Evolutionary conservation across 2,797 vertebrate genomes (phyloP), one percentile per base, ranked within the genome.

Genomic region (Allobates femoralis): DNA sequence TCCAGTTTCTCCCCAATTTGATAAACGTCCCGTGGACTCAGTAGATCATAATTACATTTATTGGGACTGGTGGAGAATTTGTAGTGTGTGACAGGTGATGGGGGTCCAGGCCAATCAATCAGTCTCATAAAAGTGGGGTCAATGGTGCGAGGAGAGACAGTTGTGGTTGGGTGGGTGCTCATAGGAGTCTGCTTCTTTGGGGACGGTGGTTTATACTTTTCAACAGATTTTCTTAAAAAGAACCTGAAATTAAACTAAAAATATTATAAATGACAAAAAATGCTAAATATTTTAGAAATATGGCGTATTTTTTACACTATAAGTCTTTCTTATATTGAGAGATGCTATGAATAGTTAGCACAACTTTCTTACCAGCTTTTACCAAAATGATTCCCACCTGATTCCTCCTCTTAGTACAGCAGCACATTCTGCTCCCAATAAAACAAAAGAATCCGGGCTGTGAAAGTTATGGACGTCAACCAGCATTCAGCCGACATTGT

Each of bases 1-100:
- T 87, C 79, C 34, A 92, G n/a, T 11, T 30, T 74, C 66, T 81
- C 66, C 18, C 92, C 91, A 51, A 92, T 79, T 26, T 8, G 23
- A n/a, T 91, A 90, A n/a, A 5, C 88, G 64, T 56, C 15, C 64
- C 81, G 83, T 21, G 60, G 28, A 28, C 16, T 79, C 23, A 67
- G 23, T 8, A 85, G 21, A 2, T 58, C 5, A 34, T 69, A 85
- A 5, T 56, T 18, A 79, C 46, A 53, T n/a, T 84, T 89, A 16
- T 32, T 15, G 53, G 71, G 89, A 30, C 85, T 90, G 28, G 88
- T 91, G 46, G 86, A 85, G 3, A 67, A 37, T 1, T 8, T 56
- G 26, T 19, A 69, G 10, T 85, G 12, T 5, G 0, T 16, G 3
- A 78, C n/a, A 55, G 23, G 2, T 2, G 50, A 26, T 56, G 83